Evolutionary conservation across 2,113 vertebrate species (phyloP).

Genomic region (Xiphophorus maculatus): DNA sequence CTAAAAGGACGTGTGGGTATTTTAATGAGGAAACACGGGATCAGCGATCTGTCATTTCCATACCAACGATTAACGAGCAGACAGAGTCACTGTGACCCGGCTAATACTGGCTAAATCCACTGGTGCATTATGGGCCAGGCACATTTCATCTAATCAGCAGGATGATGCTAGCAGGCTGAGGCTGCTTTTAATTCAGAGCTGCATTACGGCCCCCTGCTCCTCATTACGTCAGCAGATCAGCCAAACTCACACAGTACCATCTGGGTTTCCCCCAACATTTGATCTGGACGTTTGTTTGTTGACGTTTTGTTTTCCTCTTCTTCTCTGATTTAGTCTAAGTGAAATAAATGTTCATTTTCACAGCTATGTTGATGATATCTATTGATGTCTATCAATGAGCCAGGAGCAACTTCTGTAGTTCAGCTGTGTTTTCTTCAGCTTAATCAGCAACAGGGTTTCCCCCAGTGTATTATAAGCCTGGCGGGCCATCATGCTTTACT

Average conservation of each 20-base stretch:
- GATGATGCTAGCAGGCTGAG: slow-evolving; percentile 78
- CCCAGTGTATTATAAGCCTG: too few relatives aligned
- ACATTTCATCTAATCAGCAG: slow-evolving; percentile 82
- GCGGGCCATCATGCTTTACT: too few relatives aligned
- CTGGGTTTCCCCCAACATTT: slow-evolving; percentile 26
- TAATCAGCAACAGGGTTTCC: too few relatives aligned
- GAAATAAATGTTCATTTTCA: background rate
- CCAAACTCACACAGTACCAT: slow-evolving; percentile 48
- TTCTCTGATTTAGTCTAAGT: slow-evolving; percentile 11
- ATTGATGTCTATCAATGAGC: too few relatives aligned
- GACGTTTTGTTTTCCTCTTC: slow-evolving; percentile 14
- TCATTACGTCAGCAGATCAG: slow-evolving; percentile 61
- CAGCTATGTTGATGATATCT: background rate
- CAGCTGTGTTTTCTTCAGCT: background rate
- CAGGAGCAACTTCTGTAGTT: background rate
- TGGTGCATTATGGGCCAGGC: slow-evolving; percentile 78
- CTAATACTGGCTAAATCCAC: slow-evolving; percentile 78
- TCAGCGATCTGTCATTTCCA: slow-evolving; percentile 57
- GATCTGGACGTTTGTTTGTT: slow-evolving; percentile 30
- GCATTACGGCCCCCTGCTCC: slow-evolving; percentile 56
- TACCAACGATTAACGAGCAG: slow-evolving; percentile 69
- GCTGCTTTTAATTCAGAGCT: slow-evolving; percentile 77
- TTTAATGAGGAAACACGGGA: slow-evolving; percentile 62
- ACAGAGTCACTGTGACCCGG: slow-evolving; percentile 70
- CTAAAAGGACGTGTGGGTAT: slow-evolving; percentile 41